A percentile compares a stretch with the other conserved stretches of the same genome.
Conservation (phyloP, 2,797 vertebrate genomes). For the Pseudochirops corinnae region DNA sequence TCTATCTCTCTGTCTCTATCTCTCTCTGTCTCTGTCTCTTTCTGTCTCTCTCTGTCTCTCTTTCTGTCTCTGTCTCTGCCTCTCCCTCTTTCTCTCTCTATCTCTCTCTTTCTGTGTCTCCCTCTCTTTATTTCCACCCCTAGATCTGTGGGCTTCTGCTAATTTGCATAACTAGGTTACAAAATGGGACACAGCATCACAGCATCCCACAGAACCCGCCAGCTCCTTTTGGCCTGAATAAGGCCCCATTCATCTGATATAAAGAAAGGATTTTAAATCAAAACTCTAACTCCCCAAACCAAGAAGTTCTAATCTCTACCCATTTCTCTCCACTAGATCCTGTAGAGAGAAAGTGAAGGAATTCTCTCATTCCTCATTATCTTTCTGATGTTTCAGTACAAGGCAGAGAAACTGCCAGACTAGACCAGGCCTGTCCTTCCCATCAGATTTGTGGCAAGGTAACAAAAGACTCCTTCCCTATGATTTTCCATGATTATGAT, state of each 20-base stretch:
- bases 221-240: slow-evolving; percentile 33
- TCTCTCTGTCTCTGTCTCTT: not conserved
- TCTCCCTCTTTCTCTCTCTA: not conserved
- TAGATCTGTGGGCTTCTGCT: not conserved
- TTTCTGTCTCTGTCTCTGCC: not conserved
- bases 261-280: slow-evolving; percentile 50
- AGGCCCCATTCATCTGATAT: slow-evolving; percentile 40
- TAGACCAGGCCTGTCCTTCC: not conserved
- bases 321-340: slow-evolving; percentile 30
- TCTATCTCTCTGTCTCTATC: too few relatives aligned
- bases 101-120: not conserved
- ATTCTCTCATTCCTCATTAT: not conserved
- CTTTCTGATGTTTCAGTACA: slow-evolving; percentile 8
- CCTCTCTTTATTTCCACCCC: not conserved
- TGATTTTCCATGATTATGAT: not conserved
- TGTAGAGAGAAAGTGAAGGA: slow-evolving; percentile 16
- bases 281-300: slow-evolving; percentile 20
- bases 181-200: not conserved
- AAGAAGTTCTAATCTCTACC: not conserved
- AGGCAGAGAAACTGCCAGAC: not conserved
- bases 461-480: not conserved
- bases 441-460: not conserved
- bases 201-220: not conserved
- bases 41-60: not conserved
- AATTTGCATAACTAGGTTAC: slow-evolving; percentile 25